These are phyloP conservation scores for Eurystomus glaucurus DNA, from an alignment of 2,797 vertebrate genomes.

Conservation along the genomic window DNA sequence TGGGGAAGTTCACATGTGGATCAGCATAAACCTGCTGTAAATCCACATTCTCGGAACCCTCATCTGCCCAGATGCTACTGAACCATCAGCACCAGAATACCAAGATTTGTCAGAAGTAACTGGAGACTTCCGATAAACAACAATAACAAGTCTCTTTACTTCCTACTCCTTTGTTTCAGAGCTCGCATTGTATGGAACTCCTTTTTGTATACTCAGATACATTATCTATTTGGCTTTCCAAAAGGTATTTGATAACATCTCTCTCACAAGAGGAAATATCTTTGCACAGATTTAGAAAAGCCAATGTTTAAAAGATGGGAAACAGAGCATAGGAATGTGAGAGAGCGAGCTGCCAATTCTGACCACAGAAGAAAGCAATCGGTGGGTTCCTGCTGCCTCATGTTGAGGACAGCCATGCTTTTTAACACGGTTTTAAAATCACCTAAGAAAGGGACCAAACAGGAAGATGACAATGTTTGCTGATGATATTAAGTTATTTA, in stretches of 20 bases:
- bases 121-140: neutral
- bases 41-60: neutral
- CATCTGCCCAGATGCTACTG: neutral
- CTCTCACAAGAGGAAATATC: neutral
- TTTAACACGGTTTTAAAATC: neutral
- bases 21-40: neutral
- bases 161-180: neutral
- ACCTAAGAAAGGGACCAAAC: accelerated
- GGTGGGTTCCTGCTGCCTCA: neutral
- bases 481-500: neutral
- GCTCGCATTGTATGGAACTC: neutral
- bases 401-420: accelerated
- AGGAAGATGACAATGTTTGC: neutral
- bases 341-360: neutral
- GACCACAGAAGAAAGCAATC: neutral
- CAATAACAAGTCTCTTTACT: neutral
- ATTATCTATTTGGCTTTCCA: neutral
- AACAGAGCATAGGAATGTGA: neutral
- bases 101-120: neutral
- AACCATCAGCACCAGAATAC: neutral
- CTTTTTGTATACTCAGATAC: neutral
- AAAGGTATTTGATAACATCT: neutral
- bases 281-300: neutral
- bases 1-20: neutral
- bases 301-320: neutral